These are phyloP conservation scores for Sebastes cheni DNA, from an alignment of 2,797 vertebrate genomes.

Conservation along the genomic window DNA sequence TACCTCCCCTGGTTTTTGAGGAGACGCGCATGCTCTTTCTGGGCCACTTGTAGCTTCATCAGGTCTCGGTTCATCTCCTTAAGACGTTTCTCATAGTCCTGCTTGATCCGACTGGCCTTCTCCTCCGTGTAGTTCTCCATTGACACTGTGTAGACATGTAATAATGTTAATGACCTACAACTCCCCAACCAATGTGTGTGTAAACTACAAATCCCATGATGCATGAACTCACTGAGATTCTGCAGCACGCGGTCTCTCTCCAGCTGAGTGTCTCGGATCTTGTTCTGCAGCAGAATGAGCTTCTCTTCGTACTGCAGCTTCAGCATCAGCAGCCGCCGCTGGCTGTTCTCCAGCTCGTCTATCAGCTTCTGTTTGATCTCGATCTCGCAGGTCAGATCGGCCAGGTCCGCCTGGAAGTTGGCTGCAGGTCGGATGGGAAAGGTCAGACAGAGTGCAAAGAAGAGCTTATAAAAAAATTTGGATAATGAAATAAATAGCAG, in stretches of 20 bases:
- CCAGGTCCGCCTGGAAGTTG: conserved; percentile 94
- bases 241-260: conserved; percentile 96
- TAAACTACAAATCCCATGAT: not conserved
- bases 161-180: not conserved
- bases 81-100: conserved; percentile 94
- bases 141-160: conserved; percentile 82
- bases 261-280: conserved; percentile 96
- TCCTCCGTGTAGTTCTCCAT: conserved; percentile 99
- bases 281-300: conserved; percentile 95
- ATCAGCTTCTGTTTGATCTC: conserved; percentile 99
- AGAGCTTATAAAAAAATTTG: not conserved
- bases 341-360: conserved; percentile 98
- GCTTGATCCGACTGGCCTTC: conserved; percentile 92
- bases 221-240: conserved; percentile 91
- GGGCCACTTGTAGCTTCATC: conserved; percentile 92
- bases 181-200: not conserved
- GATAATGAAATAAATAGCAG: not conserved
- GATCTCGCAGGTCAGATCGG: conserved; percentile 96
- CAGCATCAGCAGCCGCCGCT: conserved; percentile 91
- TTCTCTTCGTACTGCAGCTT: conserved; percentile 99
- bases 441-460: not conserved
- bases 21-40: conserved; percentile 94
- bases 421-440: conserved; percentile 67
- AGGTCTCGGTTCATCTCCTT: conserved; percentile 98
- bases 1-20: conserved; percentile 96